Evolutionary conservation across 2,888 invertebrate genomes (phyloP).

Genomic region (Exephanes ischioxanthus): DNA sequence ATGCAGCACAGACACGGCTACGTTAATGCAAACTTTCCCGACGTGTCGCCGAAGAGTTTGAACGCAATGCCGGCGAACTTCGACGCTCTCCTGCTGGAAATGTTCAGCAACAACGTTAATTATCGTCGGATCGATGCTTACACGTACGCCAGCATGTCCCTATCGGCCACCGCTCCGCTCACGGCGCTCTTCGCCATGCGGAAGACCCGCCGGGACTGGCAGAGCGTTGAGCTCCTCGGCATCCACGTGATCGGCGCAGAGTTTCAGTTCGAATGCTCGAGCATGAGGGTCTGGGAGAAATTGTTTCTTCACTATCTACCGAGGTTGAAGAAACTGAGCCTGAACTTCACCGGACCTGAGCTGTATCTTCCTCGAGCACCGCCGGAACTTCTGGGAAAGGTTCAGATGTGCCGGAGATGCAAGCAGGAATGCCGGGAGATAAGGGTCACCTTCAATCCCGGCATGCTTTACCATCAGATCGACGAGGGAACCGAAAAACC

Average conservation of each 20-base stretch:
- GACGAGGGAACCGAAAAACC: constrained; percentile 77
- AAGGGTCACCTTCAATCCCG: constrained; percentile 75
- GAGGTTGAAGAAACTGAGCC: constrained; percentile 86
- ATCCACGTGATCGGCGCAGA: constrained; percentile 89
- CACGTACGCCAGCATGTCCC: constrained; percentile 88
- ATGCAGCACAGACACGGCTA: constrained; percentile 87
- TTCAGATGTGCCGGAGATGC: constrained; percentile 80
- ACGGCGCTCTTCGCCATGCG: constrained; percentile 88
- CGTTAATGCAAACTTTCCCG: constrained; percentile 87
- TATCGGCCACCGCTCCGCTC: constrained; percentile 89
- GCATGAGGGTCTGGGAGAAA: constrained; percentile 90
- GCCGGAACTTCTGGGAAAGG: constrained; percentile 86
- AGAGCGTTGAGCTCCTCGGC: constrained; percentile 69
- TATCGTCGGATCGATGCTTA: constrained; percentile 86
- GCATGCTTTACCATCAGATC: constrained; percentile 83
- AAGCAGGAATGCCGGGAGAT: constrained; percentile 71
- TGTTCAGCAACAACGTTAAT: constrained; percentile 86
- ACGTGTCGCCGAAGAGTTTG: constrained; percentile 82
- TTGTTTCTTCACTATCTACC: constrained; percentile 89
- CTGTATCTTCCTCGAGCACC: constrained; percentile 87
- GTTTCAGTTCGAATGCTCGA: constrained; percentile 90
- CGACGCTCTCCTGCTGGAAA: constrained; percentile 85
- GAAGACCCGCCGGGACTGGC: constrained; percentile 79
- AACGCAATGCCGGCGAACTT: constrained; percentile 85
- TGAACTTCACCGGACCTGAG: constrained; percentile 89